phyloP scores from a whole-genome alignment of 2,888 invertebrate genomes.

The Bombyx huttoni region DNA sequence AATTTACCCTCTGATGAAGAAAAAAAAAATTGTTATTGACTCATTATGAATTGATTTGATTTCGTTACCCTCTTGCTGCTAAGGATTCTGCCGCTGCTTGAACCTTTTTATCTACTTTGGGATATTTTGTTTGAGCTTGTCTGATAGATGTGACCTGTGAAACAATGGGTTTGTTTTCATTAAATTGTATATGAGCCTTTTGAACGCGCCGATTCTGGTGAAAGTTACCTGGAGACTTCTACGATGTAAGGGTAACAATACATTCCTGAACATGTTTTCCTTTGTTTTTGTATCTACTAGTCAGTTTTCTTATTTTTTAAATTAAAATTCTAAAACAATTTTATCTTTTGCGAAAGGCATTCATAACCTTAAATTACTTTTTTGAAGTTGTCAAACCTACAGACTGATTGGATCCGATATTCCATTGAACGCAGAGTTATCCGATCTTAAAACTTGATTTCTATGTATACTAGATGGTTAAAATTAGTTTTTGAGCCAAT shows the following conservation, averaged over 20 bases:
- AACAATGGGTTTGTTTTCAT: conserved; percentile 1
- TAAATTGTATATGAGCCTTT: neutral
- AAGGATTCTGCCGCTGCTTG: conserved; percentile 75
- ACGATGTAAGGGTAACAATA: conserved; percentile 23
- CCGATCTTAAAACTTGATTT: neutral
- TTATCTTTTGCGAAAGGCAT: neutral
- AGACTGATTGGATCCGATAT: neutral
- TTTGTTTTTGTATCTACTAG: neutral
- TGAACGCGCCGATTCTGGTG: conserved; percentile 1
- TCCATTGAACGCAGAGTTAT: neutral
- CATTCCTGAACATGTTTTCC: conserved; percentile 29
- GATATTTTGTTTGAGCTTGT: conserved; percentile 39
- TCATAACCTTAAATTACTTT: neutral
- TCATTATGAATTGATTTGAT: no score
- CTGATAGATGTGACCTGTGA: conserved; percentile 36
- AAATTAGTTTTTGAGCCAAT: no score
- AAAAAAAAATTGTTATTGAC: no score
- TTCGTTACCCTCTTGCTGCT: conserved; percentile 77
- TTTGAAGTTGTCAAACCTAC: neutral
- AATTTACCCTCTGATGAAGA: no score
- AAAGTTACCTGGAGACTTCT: conserved; percentile 45
- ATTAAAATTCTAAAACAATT: neutral
- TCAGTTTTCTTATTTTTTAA: neutral
- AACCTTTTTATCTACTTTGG: conserved; percentile 57
- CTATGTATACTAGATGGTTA: neutral